phyloP scores from a whole-genome alignment of 1,140 invertebrate species.

The Pissodes strobi region DNA sequence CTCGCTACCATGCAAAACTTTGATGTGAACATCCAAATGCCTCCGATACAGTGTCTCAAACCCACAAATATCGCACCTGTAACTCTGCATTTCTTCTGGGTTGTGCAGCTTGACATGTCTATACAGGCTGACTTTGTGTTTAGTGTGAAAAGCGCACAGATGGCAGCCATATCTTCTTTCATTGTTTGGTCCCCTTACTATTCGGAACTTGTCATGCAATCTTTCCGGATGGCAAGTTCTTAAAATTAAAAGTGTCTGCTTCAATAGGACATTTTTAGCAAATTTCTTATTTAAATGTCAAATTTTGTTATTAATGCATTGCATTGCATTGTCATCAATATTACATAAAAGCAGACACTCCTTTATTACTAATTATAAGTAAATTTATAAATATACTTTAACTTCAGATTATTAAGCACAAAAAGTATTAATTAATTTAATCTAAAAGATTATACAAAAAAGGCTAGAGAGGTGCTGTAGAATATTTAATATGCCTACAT shows the following conservation, averaged over 20 bases:
- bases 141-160: neutral
- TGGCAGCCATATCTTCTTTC: neutral
- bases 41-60: constrained; percentile 2
- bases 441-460: too few relatives aligned
- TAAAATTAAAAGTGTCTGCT: neutral
- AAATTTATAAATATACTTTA: too few relatives aligned
- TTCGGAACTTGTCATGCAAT: neutral
- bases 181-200: neutral
- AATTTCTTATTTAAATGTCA: too few relatives aligned
- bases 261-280: too few relatives aligned
- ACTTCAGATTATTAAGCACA: too few relatives aligned
- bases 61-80: neutral
- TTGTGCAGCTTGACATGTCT: constrained; percentile 9
- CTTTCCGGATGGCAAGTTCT: neutral
- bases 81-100: neutral
- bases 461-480: too few relatives aligned
- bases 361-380: too few relatives aligned
- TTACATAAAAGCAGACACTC: too few relatives aligned
- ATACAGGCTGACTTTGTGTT: constrained; percentile 6
- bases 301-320: too few relatives aligned
- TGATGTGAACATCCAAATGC: constrained; percentile 1
- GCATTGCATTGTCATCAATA: too few relatives aligned
- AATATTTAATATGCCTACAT: too few relatives aligned
- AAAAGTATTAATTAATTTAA: too few relatives aligned
- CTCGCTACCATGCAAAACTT: neutral